A percentile compares a stretch with the other conserved stretches of the same genome.
Evolutionary conservation across 2,113 vertebrate species (phyloP).

Genomic region (Rhea americana): DNA sequence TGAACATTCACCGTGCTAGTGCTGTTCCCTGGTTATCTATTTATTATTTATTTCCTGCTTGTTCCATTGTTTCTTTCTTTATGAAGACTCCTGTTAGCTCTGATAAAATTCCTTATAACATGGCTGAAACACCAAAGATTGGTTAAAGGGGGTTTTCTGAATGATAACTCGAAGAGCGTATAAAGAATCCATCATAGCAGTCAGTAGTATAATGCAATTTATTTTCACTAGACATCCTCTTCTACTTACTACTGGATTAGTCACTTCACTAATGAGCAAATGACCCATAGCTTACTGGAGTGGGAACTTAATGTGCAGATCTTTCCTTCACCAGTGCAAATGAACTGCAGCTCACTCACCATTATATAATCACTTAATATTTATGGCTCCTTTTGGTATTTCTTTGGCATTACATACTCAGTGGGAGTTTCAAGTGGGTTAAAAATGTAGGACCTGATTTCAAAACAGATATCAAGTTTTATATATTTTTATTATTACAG

Average conservation of each 20-base stretch:
- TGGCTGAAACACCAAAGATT: background rate
- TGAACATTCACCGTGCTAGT: background rate
- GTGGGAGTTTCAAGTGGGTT: background rate
- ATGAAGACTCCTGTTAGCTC: slow-evolving; percentile 32
- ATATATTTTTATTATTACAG: background rate
- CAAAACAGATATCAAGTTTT: background rate
- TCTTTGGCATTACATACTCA: background rate
- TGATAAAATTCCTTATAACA: slow-evolving; percentile 56
- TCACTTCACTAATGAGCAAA: slow-evolving; percentile 31
- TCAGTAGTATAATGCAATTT: slow-evolving; percentile 33
- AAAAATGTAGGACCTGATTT: background rate
- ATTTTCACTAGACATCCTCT: slow-evolving; percentile 32
- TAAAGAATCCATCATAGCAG: slow-evolving; percentile 57
- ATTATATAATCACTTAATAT: background rate
- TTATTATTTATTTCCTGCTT: slow-evolving; percentile 54
- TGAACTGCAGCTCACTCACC: background rate
- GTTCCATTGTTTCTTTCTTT: slow-evolving; percentile 56
- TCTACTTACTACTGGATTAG: slow-evolving; percentile 12
- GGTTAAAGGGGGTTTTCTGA: slow-evolving; percentile 18
- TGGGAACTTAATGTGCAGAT: slow-evolving; percentile 7
- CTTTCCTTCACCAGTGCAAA: background rate
- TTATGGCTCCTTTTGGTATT: background rate
- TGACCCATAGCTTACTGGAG: slow-evolving; percentile 40
- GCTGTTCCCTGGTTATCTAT: slow-evolving; percentile 48
- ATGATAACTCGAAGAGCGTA: background rate